Evolutionary conservation across 1,140 invertebrate species (phyloP), one percentile per base, ranked within the genome.

Genomic region (Brachionus asplanchnoidis): DNA sequence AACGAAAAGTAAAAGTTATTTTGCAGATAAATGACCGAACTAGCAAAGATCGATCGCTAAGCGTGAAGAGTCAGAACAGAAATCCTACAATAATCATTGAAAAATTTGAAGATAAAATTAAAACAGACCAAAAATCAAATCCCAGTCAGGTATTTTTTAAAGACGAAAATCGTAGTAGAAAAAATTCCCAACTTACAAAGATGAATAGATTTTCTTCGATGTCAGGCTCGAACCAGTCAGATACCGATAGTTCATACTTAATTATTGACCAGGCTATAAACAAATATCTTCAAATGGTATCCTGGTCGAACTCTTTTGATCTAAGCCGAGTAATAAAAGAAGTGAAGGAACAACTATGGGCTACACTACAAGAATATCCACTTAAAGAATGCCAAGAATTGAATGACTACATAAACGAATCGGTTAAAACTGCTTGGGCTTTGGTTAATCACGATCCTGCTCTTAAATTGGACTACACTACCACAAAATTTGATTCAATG

Each of bases 341-440:
- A 36, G 79, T 82, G 0, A 82, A 82, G 66, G 79, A 82, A 26
- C 79, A 82, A 46, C 14, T 82, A 6, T 82, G 79, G 79, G 36
- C n/a, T 20, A 82, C 79, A 20, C 28, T 82, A 8, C 36, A 82
- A 65, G 79, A 82, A 68, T 82, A 82, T 60, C 79, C 79, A 5
- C 53, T 82, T 17, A 82, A 65, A 44, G 65, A 82, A 26, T 82
- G 79, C 53, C 53, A 60, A 42, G 28, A 65, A 36, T 46, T 82
- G 20, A 82, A 82, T 7, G 26, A 11, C 11, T 82, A 82, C n/a
- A 82, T 82, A 65, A 82, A 82, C 17, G 79, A 82, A 23, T 82
- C 79, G 14, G 79, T 82, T 26, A 82, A 44, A 32, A 82, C 65
- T 9, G 17, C 36, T 23, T 82, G 79, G 79, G 17, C 65, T 60